Conservation (phyloP, 1,140 invertebrate genomes). For the Brachionus plicatilis region DNA sequence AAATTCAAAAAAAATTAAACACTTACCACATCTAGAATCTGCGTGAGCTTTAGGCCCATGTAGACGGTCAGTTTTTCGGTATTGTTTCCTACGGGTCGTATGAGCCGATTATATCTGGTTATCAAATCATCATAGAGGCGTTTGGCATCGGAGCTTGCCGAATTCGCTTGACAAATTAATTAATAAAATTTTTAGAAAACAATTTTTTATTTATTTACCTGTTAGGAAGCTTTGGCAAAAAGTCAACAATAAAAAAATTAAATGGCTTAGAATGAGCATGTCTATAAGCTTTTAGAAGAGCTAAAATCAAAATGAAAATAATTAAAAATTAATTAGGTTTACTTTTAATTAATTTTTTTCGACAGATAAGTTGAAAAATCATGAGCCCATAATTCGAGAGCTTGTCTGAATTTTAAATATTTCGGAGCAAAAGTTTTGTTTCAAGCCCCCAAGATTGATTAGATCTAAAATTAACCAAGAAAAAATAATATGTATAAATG, state of each 20-base stretch:
- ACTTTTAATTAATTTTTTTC: neutral
- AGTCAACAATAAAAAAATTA: neutral
- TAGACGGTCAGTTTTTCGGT: slow-evolving; percentile 90
- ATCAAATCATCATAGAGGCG: slow-evolving; percentile 90
- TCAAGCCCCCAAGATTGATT: neutral
- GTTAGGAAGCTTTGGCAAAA: neutral
- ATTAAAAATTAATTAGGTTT: neutral
- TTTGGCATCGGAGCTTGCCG: slow-evolving; percentile 63
- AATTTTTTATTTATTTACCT: neutral
- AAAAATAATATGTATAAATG: neutral
- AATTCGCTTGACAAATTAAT: neutral
- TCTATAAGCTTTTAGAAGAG: neutral
- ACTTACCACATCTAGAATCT: slow-evolving; percentile 97
- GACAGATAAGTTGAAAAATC: neutral
- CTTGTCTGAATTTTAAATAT: neutral
- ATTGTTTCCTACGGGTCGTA: slow-evolving; percentile 94
- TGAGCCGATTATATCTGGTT: slow-evolving; percentile 95
- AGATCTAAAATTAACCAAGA: neutral
- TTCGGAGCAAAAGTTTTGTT: neutral
- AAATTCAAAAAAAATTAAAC: neutral
- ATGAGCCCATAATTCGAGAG: neutral
- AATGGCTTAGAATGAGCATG: neutral
- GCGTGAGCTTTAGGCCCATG: slow-evolving; percentile 93
- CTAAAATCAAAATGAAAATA: neutral
- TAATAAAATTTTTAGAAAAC: neutral